Conservation (phyloP, 2,113 vertebrate species). For the Beaufortia kweichowensis region DNA sequence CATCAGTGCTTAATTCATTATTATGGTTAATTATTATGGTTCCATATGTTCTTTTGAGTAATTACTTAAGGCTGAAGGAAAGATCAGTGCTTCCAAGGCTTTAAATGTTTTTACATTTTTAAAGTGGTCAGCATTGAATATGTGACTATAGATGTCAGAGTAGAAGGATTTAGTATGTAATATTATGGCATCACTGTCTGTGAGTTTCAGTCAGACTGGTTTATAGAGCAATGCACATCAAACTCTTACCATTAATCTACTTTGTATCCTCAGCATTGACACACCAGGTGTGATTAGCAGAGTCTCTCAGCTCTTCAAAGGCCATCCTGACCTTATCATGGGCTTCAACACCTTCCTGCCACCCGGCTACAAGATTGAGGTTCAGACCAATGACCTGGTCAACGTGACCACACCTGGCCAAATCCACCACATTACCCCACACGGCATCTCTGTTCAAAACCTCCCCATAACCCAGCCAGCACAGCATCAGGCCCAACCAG, state of each 20-base stretch:
- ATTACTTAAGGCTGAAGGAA: neutral
- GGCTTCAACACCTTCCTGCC: slow-evolving; percentile 98
- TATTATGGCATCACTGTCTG: too few relatives aligned
- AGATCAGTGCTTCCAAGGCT: neutral
- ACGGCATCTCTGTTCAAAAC: slow-evolving; percentile 90
- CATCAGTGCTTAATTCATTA: neutral
- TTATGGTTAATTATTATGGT: neutral
- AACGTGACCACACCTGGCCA: slow-evolving; percentile 97
- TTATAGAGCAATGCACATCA: too few relatives aligned
- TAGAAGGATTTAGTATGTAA: too few relatives aligned
- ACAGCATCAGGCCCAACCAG: slow-evolving; percentile 68
- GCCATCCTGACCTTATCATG: slow-evolving; percentile 98
- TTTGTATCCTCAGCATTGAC: slow-evolving; percentile 83
- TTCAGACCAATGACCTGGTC: slow-evolving; percentile 97
- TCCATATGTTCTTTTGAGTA: neutral
- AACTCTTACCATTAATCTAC: neutral
- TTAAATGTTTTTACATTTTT: too few relatives aligned
- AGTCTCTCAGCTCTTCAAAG: slow-evolving; percentile 97
- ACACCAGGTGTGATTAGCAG: slow-evolving; percentile 98
- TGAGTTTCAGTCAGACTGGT: too few relatives aligned
- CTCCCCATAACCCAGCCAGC: slow-evolving; percentile 59
- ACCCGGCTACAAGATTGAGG: slow-evolving; percentile 97
- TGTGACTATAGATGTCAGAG: neutral
- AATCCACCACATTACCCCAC: slow-evolving; percentile 96
- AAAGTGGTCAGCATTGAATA: too few relatives aligned